phyloP scores from a whole-genome alignment of 2,797 vertebrate genomes.

The Sebastes cheni region DNA sequence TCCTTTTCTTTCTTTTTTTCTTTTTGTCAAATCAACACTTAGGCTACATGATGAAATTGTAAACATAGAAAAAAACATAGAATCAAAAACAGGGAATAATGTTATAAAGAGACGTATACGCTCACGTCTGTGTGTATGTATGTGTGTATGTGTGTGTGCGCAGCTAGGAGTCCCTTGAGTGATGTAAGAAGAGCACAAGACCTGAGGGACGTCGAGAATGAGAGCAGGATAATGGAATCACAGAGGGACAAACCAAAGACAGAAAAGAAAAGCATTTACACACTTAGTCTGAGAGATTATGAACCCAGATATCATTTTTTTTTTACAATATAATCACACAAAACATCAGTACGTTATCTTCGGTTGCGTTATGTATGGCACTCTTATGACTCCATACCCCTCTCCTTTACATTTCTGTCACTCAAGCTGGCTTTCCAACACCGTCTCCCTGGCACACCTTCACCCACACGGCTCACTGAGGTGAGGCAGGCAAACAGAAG shows the following conservation, averaged over 20 bases:
- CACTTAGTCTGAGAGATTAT: not conserved
- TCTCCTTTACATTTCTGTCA: not conserved
- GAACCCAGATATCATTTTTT: not conserved
- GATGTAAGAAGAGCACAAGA: conserved; percentile 52
- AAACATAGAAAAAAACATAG: not conserved
- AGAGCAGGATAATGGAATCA: conserved; percentile 57
- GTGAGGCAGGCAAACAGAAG: conserved; percentile 15
- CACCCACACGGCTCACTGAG: conserved; percentile 8
- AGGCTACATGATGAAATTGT: not conserved
- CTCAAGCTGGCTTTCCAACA: not conserved
- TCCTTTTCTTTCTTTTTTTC: not conserved
- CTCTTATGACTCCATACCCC: not conserved
- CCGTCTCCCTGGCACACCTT: not conserved
- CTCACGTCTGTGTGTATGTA: not conserved
- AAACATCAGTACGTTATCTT: not conserved
- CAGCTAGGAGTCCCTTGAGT: conserved; percentile 34
- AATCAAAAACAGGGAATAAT: conserved; percentile 8
- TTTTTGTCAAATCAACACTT: not conserved
- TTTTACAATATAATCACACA: not conserved
- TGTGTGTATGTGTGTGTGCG: not conserved
- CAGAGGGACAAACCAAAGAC: not conserved
- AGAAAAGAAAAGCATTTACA: not conserved
- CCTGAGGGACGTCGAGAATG: conserved; percentile 48
- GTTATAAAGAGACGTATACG: not conserved
- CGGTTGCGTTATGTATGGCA: not conserved